phyloP scores from a whole-genome alignment of 2,888 invertebrate species.

The Proisotoma minuta region DNA sequence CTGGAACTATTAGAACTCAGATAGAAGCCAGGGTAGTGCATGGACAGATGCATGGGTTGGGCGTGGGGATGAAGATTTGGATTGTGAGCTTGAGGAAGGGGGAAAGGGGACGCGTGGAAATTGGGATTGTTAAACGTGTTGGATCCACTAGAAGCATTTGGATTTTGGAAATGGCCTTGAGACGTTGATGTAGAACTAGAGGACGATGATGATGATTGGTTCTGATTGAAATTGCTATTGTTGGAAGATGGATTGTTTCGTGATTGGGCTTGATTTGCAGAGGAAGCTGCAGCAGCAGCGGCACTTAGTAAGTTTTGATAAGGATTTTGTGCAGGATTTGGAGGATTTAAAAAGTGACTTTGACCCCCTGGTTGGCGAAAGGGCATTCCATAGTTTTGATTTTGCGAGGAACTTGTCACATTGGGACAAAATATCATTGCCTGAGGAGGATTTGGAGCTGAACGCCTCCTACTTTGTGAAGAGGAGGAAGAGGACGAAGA shows the following conservation, averaged over 20 bases:
- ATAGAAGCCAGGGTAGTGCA: conserved; percentile 38
- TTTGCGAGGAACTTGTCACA: conserved; percentile 40
- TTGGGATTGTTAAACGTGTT: conserved; percentile 35
- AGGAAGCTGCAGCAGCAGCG: conserved; percentile 36
- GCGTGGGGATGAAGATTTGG: conserved; percentile 34
- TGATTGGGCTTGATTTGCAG: conserved; percentile 36
- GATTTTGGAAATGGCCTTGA: conserved; percentile 35
- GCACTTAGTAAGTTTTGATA: conserved; percentile 40
- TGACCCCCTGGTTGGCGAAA: conserved; percentile 34
- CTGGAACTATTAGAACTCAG: conserved; percentile 29
- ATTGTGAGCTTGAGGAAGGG: conserved; percentile 33
- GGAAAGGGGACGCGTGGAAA: conserved; percentile 32
- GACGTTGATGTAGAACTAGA: conserved; percentile 17
- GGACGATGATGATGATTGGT: conserved; percentile 32
- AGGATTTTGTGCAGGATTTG: conserved; percentile 41
- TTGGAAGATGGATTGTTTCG: conserved; percentile 25
- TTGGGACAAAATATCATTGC: conserved; percentile 39
- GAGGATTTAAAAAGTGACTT: conserved; percentile 41
- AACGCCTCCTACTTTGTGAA: conserved; percentile 32
- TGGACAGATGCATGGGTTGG: conserved; percentile 34
- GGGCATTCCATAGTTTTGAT: conserved; percentile 24
- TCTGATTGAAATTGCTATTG: conserved; percentile 36
- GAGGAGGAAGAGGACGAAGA: conserved; percentile 33
- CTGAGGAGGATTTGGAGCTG: conserved; percentile 32
- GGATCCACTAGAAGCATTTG: conserved; percentile 24